Conservation (phyloP, 2,888 invertebrate species). For the Andrena camellia region DNA sequence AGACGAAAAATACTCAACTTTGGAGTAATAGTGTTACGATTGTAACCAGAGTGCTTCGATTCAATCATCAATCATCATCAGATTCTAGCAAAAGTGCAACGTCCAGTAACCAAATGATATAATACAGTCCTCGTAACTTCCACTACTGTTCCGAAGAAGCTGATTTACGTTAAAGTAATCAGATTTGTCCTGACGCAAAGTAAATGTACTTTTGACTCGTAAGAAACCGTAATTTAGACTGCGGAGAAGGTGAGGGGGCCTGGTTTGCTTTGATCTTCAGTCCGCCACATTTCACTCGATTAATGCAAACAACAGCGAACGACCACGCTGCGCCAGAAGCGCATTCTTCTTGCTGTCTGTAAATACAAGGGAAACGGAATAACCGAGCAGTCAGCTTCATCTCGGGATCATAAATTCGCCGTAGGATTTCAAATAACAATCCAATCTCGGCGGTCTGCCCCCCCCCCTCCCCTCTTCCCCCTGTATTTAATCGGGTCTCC, state of each 20-base stretch:
- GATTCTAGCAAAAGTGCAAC: no score
- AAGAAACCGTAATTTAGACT: slow-evolving; percentile 23
- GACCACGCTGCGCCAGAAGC: not conserved
- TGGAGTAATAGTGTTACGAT: no score
- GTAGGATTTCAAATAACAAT: slow-evolving; percentile 4
- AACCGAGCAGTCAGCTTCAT: slow-evolving; percentile 6
- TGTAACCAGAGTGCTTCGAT: no score
- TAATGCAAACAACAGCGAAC: slow-evolving; percentile 1
- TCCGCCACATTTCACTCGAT: slow-evolving; percentile 18
- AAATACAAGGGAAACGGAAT: slow-evolving; percentile 17
- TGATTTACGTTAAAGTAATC: not conserved
- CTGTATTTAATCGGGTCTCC: not conserved
- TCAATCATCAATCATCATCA: no score
- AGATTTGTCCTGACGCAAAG: no score
- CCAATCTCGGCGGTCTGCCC: not conserved
- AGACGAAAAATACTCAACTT: no score
- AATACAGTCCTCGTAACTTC: no score
- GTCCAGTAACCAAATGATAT: no score
- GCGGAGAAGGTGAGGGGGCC: not conserved
- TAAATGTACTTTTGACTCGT: no score
- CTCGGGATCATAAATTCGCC: slow-evolving; percentile 27
- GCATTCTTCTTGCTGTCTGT: not conserved
- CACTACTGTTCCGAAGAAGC: not conserved
- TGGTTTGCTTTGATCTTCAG: slow-evolving; percentile 22
- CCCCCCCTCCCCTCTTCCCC: no score